A percentile compares a stretch with the other conserved stretches of the same genome.
phyloP scores from a whole-genome alignment of 2,888 invertebrate species.

The Taphrorychus bicolor region DNA sequence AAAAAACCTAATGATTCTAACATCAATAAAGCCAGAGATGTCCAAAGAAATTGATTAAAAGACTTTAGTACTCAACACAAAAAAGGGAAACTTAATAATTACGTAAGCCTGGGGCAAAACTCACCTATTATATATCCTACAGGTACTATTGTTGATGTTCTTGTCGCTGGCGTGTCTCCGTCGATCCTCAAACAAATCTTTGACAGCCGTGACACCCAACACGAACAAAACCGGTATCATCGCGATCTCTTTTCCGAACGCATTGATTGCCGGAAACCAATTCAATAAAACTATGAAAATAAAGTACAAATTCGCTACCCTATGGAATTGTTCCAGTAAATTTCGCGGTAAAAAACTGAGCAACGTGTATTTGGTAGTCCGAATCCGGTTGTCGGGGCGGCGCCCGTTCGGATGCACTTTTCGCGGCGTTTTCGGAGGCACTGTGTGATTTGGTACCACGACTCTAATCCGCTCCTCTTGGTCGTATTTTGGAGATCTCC shows the following conservation, averaged over 20 bases:
- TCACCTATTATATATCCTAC: conserved; percentile 91
- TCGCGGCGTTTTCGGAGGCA: conserved; percentile 80
- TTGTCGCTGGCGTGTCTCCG: conserved; percentile 89
- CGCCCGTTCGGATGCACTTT: conserved; percentile 86
- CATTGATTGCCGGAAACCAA: conserved; percentile 94
- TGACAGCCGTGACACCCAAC: conserved; percentile 90
- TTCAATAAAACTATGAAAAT: conserved; percentile 95
- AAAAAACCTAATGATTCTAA: too few species aligned
- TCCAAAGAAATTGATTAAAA: too few species aligned
- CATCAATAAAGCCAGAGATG: too few species aligned
- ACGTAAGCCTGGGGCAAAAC: background rate
- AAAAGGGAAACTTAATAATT: too few species aligned
- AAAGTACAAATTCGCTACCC: conserved; percentile 97
- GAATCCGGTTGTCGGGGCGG: conserved; percentile 83
- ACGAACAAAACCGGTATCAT: conserved; percentile 96
- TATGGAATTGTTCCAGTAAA: conserved; percentile 95
- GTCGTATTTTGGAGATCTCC: conserved; percentile 68
- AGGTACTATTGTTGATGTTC: conserved; percentile 91
- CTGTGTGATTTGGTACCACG: conserved; percentile 85
- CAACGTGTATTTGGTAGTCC: conserved; percentile 94
- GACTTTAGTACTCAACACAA: too few species aligned
- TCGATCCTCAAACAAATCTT: conserved; percentile 94
- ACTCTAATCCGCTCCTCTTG: conserved; percentile 61
- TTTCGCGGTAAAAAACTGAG: conserved; percentile 95
- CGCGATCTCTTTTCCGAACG: conserved; percentile 94